Evolutionary conservation across 2,888 invertebrate species (phyloP), one percentile per base, ranked within the genome.

Genomic region (Ernsta delagoae): DNA sequence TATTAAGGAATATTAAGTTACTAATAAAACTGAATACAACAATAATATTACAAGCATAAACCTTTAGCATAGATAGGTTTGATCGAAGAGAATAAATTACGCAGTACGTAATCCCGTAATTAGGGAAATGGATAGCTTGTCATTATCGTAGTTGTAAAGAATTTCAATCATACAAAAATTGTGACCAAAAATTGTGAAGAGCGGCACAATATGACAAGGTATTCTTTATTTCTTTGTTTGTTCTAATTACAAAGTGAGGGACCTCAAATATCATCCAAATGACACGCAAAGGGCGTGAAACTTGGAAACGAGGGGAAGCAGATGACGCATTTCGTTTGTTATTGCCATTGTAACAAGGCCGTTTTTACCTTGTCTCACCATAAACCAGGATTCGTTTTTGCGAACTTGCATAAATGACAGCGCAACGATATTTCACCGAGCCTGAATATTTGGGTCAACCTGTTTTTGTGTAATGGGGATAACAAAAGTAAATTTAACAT

Each of bases 391-490:
- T 89, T 90, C 86, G 88, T 89, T 90, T 91, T 90, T 89, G 89
- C 87, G 83, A 90, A 89, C 87, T 91, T 89, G 90, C 90, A 90
- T 87, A 90, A 90, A 91, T 87, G 89, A 88, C 86, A 83, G 81
- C 85, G 84, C 86, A 85, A 85, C 89, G 85, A 90, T 92, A 89
- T 91, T 90, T 90, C 84, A 90, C 87, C 83, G 81, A 83, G 83
- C 81, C 82, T 83, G 86, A 86, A 89, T 89, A 92, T 92, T 93
- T 88, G 88, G 92, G 92, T 92, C 92, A 91, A 90, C 88, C 87
- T 92, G 92, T 89, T 92, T 92, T 92, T 92, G 88, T 88, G 86
- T 90, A 90, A 90, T 88, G 82, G 84, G 86, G 85, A 90, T 90
- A 88, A 89, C 88, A 89, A 86, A 89, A 90, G 90, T 87, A 89